Evolutionary conservation across 1,140 invertebrate species (phyloP), one percentile per base, ranked within the genome.

Genomic region (Homarus americanus): DNA sequence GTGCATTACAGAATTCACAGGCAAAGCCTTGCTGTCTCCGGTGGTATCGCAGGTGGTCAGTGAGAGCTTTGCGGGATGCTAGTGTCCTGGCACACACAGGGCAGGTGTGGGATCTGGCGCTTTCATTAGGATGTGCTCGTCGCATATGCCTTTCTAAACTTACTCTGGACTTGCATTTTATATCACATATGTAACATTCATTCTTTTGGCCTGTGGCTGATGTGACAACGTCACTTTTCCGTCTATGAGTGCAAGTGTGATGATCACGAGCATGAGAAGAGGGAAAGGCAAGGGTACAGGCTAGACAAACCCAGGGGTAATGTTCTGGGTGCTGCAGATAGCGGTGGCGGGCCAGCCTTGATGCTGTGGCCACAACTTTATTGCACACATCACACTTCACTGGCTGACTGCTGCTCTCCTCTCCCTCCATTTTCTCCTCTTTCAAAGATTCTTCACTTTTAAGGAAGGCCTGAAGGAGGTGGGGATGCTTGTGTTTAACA

Each of bases 291-390:
- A 86, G 82, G 36, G 20, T 79, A 63, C 89, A 91, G n/a, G 38
- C 38, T 5, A 63, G 36, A 32, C 89, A 91, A 7, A 58, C 38
- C 89, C 82, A 86, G 15, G 89, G 89, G 82, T 85, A 91, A 40
- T 91, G 89, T 32, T 91, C 89, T 10, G 89, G 82, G 40, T 91
- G 89, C n/a, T 85, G 89, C 20, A 73, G 75, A 36, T 85, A 86
- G n/a, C 76, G 75, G 83, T 91, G 89, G 7, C 78, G 82, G 1
- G 73, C 89, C 12, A 91, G 63, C 12, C 63, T 49, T 24, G 73
- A 80, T 3, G 89, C 53, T 10, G 82, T 80, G 40, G 82, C 38
- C 28, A 79, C 82, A 7, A 82, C 82, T 41, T 85, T 86, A 9
- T 53, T 75, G n/a, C 89, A 91, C 38, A 91, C 89, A 32, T 91